A percentile compares a stretch with the other conserved stretches of the same genome.
Conservation (phyloP, 1,140 invertebrate species). For the Stegodyphus mimosarum region DNA sequence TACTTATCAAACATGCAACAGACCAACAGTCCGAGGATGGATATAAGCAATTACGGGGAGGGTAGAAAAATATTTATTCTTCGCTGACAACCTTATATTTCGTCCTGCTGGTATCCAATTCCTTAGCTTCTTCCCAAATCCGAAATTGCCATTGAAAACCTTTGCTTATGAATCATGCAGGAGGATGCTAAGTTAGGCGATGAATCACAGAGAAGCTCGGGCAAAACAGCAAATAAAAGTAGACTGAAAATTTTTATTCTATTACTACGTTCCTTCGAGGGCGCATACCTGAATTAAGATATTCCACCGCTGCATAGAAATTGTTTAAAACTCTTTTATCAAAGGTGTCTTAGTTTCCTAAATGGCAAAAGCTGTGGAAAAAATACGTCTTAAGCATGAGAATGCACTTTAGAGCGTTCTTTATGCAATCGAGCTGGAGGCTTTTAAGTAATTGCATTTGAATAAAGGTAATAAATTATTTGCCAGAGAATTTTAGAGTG, state of each 20-base stretch:
- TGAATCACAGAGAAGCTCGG: constrained; percentile 15
- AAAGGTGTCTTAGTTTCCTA: too few species aligned
- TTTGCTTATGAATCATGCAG: constrained; percentile 45
- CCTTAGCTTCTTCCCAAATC: too few species aligned
- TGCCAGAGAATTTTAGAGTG: background rate
- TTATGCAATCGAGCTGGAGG: background rate
- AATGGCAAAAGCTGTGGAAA: too few species aligned
- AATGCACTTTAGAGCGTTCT: too few species aligned
- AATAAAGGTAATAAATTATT: constrained; percentile 23
- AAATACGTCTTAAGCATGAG: too few species aligned
- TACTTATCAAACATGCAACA: background rate
- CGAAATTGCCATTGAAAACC: background rate
- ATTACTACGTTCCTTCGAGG: background rate
- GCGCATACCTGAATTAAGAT: too few species aligned
- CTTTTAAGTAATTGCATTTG: constrained; percentile 41
- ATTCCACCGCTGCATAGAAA: background rate
- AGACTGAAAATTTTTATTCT: constrained; percentile 4
- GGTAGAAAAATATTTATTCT: too few species aligned
- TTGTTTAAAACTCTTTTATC: constrained; percentile 18
- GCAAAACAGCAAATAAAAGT: too few species aligned
- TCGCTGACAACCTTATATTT: too few species aligned
- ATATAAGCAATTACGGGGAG: constrained; percentile 8
- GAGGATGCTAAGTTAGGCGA: constrained; percentile 45
- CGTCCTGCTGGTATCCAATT: too few species aligned
- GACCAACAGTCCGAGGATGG: too few species aligned